Percentiles rank a stretch among this genome's conserved stretches.
These are phyloP conservation scores for Philaethria dido DNA, from an alignment of 2,888 invertebrate species.

Conservation along the genomic window DNA sequence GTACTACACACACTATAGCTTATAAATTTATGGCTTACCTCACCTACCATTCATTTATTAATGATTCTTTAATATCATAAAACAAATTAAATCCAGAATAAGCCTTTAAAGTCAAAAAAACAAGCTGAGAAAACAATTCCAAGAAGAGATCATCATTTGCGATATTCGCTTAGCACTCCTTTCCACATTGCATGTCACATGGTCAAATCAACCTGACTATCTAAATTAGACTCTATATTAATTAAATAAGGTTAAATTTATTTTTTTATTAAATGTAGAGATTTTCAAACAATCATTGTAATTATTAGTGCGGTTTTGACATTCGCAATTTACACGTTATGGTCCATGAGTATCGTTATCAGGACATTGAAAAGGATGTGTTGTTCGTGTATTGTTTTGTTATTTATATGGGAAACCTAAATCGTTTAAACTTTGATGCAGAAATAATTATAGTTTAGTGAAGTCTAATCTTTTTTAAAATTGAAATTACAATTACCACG, in stretches of 20 bases:
- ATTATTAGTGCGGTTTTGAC: slow-evolving; percentile 69
- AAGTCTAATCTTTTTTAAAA: no score
- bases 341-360: slow-evolving; percentile 61
- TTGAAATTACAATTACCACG: no score
- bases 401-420: slow-evolving; percentile 36
- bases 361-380: slow-evolving; percentile 61
- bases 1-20: no score
- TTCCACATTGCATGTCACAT: slow-evolving; percentile 52
- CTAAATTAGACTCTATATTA: slow-evolving; percentile 43
- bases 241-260: slow-evolving; percentile 32
- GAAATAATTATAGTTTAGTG: not conserved
- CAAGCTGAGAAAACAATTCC: slow-evolving; percentile 53
- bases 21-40: not conserved
- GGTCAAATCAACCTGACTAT: not conserved
- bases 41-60: not conserved
- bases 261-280: slow-evolving; percentile 28
- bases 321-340: slow-evolving; percentile 62
- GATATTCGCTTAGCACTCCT: slow-evolving; percentile 58
- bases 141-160: slow-evolving; percentile 58
- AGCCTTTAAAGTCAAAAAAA: slow-evolving; percentile 43
- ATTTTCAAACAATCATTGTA: slow-evolving; percentile 53
- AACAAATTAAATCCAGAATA: slow-evolving; percentile 36
- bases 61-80: not conserved
- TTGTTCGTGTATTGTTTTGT: slow-evolving; percentile 65
- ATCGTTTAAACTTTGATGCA: slow-evolving; percentile 18